Evolutionary conservation across 2,888 invertebrate species (phyloP).

Genomic region (Amphipyra tragopoginis): DNA sequence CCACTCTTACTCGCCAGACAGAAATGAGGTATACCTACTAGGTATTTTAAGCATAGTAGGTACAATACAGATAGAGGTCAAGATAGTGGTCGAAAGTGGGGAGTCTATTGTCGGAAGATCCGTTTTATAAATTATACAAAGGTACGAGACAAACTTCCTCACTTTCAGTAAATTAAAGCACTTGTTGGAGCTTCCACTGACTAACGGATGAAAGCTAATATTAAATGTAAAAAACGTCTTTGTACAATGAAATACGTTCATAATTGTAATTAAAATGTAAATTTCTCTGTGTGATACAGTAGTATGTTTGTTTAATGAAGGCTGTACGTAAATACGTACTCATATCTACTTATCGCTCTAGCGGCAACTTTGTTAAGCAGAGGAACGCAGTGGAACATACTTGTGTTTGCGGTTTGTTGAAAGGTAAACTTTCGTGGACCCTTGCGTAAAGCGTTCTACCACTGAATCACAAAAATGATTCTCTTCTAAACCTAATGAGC

Average conservation of each 20-base stretch:
- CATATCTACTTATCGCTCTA: slow-evolving; percentile 45
- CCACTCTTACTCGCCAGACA: too few species aligned
- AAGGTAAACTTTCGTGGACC: slow-evolving; percentile 67
- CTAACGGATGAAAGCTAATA: slow-evolving; percentile 19
- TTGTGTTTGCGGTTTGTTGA: slow-evolving; percentile 71
- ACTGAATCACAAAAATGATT: slow-evolving; percentile 36
- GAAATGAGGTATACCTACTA: too few species aligned
- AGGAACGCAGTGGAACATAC: slow-evolving; percentile 51
- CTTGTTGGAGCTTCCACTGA: slow-evolving; percentile 4
- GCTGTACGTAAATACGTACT: slow-evolving; percentile 46
- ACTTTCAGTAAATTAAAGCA: slow-evolving; percentile 27
- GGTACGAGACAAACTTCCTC: slow-evolving; percentile 7
- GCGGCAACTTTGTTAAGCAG: slow-evolving; percentile 59
- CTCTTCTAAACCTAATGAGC: slow-evolving; percentile 42
- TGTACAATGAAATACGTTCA: slow-evolving; percentile 18
- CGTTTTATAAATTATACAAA: slow-evolving; percentile 6
- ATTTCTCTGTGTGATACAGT: slow-evolving; percentile 23
- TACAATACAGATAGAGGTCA: too few species aligned
- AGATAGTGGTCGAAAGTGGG: background rate
- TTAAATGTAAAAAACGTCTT: slow-evolving; percentile 9
- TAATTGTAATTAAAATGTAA: slow-evolving; percentile 43
- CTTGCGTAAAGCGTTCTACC: slow-evolving; percentile 55
- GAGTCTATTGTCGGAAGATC: too few species aligned
- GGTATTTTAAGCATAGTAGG: too few species aligned
- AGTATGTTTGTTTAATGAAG: slow-evolving; percentile 44